A percentile compares a stretch with the other conserved stretches of the same genome.
phyloP scores from a whole-genome alignment of 1,140 invertebrate genomes.

The Cotesia vestalis region DNA sequence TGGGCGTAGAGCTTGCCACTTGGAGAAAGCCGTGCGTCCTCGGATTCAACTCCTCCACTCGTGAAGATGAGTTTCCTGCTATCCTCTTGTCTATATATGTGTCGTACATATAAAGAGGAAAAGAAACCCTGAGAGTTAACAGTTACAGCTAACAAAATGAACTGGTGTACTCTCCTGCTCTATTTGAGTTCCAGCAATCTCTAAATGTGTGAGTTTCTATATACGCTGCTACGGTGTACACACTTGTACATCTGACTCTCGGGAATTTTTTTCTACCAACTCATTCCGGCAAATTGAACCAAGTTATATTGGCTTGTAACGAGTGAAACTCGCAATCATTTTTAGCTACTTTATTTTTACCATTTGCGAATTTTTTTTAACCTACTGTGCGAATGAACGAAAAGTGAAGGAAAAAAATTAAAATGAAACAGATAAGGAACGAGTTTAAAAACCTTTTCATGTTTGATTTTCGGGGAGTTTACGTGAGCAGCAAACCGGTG shows the following conservation, averaged over 20 bases:
- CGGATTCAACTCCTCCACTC: constrained; percentile 5
- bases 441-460: too few relatives aligned
- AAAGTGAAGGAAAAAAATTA: too few relatives aligned
- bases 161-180: background rate
- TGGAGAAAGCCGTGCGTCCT: constrained; percentile 18
- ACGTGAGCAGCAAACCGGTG: too few relatives aligned
- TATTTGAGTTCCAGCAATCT: constrained; percentile 20
- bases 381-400: too few relatives aligned
- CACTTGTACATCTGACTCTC: constrained; percentile 1
- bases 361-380: too few relatives aligned
- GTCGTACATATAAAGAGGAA: background rate
- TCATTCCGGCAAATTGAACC: constrained; percentile 31
- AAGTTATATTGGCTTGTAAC: constrained; percentile 23
- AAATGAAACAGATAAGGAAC: too few relatives aligned
- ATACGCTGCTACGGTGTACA: background rate
- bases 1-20: constrained; percentile 34
- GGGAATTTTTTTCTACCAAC: constrained; percentile 4
- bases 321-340: constrained; percentile 1
- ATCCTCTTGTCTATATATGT: background rate
- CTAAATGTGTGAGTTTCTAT: constrained; percentile 24
- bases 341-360: constrained; percentile 16
- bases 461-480: too few relatives aligned
- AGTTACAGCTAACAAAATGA: constrained; percentile 20
- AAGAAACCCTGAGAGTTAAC: background rate
- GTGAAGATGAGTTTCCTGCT: constrained; percentile 21